Conservation (phyloP, 2,797 vertebrate genomes). For the Fratercula arctica region DNA sequence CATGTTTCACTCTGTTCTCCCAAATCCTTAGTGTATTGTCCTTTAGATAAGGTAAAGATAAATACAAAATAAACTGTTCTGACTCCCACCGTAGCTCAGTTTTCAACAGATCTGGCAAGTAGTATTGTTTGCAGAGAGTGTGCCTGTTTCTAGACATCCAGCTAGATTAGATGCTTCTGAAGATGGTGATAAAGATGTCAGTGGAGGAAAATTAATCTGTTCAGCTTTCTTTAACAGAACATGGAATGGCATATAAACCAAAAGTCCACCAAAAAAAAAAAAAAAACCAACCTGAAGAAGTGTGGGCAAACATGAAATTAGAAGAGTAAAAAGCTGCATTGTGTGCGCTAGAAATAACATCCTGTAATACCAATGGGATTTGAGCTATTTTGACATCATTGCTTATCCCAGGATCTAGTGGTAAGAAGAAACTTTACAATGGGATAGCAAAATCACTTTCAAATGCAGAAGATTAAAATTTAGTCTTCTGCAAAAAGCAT, state of each 20-base stretch:
- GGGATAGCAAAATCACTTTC: background rate
- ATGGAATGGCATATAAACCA: background rate
- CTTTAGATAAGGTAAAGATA: background rate
- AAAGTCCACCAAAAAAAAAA: background rate
- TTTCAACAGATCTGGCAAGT: constrained; percentile 56
- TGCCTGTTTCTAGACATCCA: constrained; percentile 18
- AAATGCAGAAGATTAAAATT: background rate
- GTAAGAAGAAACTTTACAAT: background rate
- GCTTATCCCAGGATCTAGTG: background rate
- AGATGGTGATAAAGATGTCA: background rate
- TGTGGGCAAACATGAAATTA: background rate
- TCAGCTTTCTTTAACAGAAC: background rate
- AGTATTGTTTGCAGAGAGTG: constrained; percentile 18
- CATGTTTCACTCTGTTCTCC: background rate
- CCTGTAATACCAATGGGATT: background rate
- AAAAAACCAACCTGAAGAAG: background rate
- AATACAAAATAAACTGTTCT: background rate
- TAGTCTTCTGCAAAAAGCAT: background rate
- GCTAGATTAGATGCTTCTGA: constrained; percentile 23
- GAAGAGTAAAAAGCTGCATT: background rate
- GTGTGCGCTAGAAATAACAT: background rate
- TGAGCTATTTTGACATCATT: background rate
- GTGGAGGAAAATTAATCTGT: background rate
- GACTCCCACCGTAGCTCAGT: background rate
- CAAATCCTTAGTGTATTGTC: background rate